Evolutionary conservation across 2,113 vertebrate species (phyloP).

Genomic region (Sylvia atricapilla): DNA sequence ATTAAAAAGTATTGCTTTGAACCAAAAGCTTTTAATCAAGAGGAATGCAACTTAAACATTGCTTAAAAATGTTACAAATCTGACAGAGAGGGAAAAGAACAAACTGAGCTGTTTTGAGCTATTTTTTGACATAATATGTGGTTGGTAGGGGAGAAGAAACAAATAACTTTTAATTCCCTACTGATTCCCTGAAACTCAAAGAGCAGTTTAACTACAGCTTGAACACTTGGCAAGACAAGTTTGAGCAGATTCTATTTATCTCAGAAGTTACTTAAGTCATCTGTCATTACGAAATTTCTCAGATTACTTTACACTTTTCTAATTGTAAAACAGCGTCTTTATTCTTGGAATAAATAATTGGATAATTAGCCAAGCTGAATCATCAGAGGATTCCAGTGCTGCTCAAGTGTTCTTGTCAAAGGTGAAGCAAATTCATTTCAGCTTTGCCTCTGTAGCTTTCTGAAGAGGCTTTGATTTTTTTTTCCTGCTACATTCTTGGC

Average conservation of each 20-base stretch:
- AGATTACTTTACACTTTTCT: slow-evolving; percentile 71
- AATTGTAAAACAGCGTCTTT: slow-evolving; percentile 70
- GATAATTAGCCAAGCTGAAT: slow-evolving; percentile 80
- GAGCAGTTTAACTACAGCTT: not conserved
- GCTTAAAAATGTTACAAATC: slow-evolving; percentile 67
- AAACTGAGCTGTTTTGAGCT: slow-evolving; percentile 58
- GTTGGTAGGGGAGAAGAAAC: slow-evolving; percentile 35
- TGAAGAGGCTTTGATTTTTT: slow-evolving; percentile 73
- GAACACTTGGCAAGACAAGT: slow-evolving; percentile 41
- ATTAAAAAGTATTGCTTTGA: slow-evolving; percentile 84
- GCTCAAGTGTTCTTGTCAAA: slow-evolving; percentile 80
- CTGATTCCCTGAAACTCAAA: not conserved
- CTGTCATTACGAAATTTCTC: slow-evolving; percentile 70
- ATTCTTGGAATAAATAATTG: slow-evolving; percentile 82
- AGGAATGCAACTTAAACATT: slow-evolving; percentile 75
- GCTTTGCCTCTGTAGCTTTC: slow-evolving; percentile 67
- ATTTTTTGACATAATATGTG: slow-evolving; percentile 30
- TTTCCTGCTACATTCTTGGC: slow-evolving; percentile 67
- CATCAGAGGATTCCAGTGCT: slow-evolving; percentile 75
- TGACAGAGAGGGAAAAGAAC: slow-evolving; percentile 52
- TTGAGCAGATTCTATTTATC: slow-evolving; percentile 66
- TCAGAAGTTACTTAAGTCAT: slow-evolving; percentile 66
- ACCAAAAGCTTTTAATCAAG: slow-evolving; percentile 85
- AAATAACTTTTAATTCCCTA: not conserved
- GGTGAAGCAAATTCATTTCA: slow-evolving; percentile 79